Base-by-base conservation (phyloP, 2,113 vertebrate species). In the Rhabdornis inornatus region DNA sequence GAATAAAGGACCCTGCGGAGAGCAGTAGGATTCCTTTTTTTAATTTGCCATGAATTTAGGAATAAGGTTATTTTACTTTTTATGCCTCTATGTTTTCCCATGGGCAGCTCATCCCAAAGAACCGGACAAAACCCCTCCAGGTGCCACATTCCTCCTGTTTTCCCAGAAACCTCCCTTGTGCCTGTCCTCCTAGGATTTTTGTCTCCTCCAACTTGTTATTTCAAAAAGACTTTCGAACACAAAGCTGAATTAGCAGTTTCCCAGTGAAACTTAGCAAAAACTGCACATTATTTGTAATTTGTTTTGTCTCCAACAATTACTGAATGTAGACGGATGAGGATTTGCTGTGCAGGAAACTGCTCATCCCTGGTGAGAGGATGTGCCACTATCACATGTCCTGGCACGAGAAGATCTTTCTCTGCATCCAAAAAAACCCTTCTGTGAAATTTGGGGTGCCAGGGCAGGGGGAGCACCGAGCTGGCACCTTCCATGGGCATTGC, bases 1-100 rank as follows among this genome's bases (percentile, higher is more conserved):
- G 80, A 90, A 93, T 91, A 92, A 90, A 90, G 40, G 61, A 86
- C 47, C 91, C 91, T 95, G 92, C 80, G 94, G 92, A 92, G 87
- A 89, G 66, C 91, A 93, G 84, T 91, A 94, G 87, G 88, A 92
- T 68, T 92, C 69, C 83, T 94, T 92, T 90, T 90, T 91, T 76
- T 89, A 96, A 95, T 94, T 93, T 93, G 74, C 85, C 50, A 52
- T 44, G 88, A 87, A 89, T 94, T 89, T 85, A 94, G 75, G 89
- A 87, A 84, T 57, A 87, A 87, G 66, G 75, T 44, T 93, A 59
- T 87, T 95, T 94, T 72, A 87, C 57, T 84, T 89, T 93, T 91
- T 83, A 78, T 75, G 78, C 3, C 1, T 25, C 79, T 88, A 4
- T 39, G 37, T 89, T 71, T 86, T 91, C 89, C 84, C 87, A 60